Evolutionary conservation across 2,113 vertebrate species (phyloP).

Genomic region (Agapornis roseicollis): DNA sequence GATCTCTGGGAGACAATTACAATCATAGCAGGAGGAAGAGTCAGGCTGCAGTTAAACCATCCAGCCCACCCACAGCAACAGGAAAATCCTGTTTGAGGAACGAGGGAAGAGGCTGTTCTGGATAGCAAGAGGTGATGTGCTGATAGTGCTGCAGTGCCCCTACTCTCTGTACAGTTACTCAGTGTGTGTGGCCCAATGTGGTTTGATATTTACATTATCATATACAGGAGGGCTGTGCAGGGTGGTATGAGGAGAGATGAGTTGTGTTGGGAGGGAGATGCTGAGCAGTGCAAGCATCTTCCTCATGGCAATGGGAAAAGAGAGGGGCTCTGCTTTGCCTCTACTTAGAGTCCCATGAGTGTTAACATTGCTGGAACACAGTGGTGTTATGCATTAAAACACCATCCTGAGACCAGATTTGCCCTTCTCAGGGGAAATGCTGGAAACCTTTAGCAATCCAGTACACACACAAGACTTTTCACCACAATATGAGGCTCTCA

Average conservation of each 20-base stretch:
- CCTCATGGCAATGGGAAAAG: neutral
- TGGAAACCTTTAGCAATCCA: neutral
- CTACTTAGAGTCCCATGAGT: neutral
- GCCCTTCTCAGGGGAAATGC: neutral
- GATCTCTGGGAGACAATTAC: neutral
- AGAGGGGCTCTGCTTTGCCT: neutral
- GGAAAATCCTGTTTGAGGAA: slow-evolving; percentile 64
- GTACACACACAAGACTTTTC: neutral
- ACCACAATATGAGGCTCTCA: fast-evolving
- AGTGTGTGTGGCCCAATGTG: neutral
- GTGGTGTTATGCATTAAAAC: neutral
- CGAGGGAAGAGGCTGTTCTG: neutral
- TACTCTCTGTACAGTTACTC: neutral
- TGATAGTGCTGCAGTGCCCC: neutral
- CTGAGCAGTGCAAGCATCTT: neutral
- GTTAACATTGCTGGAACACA: neutral
- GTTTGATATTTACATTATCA: neutral
- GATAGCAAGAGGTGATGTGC: neutral
- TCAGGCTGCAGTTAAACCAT: neutral
- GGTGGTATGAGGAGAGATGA: neutral
- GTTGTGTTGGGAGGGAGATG: neutral
- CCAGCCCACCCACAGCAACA: slow-evolving; percentile 31
- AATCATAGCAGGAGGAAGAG: neutral
- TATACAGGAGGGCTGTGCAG: neutral
- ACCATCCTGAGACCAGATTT: neutral